Conservation (phyloP, 1,140 invertebrate genomes). For the Drosophila watanabei region DNA sequence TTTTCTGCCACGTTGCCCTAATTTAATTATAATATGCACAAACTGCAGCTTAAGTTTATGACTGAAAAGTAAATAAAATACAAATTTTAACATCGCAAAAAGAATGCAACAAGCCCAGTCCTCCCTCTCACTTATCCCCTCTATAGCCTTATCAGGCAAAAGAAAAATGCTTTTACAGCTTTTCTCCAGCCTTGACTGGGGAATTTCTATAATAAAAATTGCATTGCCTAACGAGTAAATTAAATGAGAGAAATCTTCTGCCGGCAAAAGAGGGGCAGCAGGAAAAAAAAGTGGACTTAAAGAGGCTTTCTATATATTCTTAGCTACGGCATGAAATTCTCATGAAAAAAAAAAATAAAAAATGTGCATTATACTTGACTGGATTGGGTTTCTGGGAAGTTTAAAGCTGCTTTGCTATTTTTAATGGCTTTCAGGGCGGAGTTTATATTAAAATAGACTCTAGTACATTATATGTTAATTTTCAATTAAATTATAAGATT, state of each 20-base stretch:
- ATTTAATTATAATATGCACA: slow-evolving; percentile 51
- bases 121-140: not conserved
- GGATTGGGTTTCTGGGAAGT: not conserved
- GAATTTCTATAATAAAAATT: slow-evolving; percentile 66
- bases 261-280: slow-evolving; percentile 6
- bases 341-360: not conserved
- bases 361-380: not conserved
- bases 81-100: not conserved
- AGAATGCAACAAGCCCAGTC: slow-evolving; percentile 14
- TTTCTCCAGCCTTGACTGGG: slow-evolving; percentile 4
- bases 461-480: too few relatives aligned
- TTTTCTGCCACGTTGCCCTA: slow-evolving; percentile 57
- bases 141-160: not conserved
- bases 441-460: not conserved
- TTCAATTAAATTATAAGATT: too few relatives aligned
- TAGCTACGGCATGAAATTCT: not conserved
- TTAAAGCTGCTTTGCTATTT: not conserved
- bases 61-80: slow-evolving; percentile 19
- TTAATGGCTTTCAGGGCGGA: not conserved
- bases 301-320: slow-evolving; percentile 9
- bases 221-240: slow-evolving; percentile 72
- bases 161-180: slow-evolving; percentile 36
- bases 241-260: slow-evolving; percentile 50
- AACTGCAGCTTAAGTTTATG: not conserved
- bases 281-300: slow-evolving; percentile 57